Base-by-base conservation (phyloP, 2,797 vertebrate species). In the Falco columbarius region DNA sequence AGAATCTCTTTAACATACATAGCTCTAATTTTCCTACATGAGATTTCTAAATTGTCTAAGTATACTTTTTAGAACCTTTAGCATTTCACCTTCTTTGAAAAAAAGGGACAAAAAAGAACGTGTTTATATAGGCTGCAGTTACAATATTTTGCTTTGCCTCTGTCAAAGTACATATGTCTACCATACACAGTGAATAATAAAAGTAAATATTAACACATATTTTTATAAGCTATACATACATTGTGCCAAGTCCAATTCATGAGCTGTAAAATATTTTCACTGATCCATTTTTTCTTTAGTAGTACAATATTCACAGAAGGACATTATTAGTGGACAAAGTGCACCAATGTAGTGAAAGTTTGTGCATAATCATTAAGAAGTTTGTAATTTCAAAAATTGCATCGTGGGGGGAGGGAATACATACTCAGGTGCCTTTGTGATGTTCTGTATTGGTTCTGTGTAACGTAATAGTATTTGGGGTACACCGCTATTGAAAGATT, bases 221-320 rank as follows among this genome's bases (percentile, higher is more conserved):
- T 44, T 88, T 90, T 65, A 42, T 54, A 40, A 68, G 4, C 12
- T 83, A 26, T 4, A 0, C 19, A 5, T 68, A 23, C 4, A 0
- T 66, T 72, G 14, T 72, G 20, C 44, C 29, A 62, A 30, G 17
- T 87, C 18, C 21, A 54, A 7, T 71, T 91, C 11, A n/a, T 77
- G 27, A 93, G 23, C 16, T 93, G 30, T 61, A 63, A 85, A 95
- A 68, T 81, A 83, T 88, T 88, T 94, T 88, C 61, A 56, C 24
- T 70, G 27, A 20, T 51, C 6, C 3, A 1, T 27, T 73, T 77
- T 83, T 90, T 52, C 29, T 61, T 90, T 23, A 42, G 14, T 65
- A 63, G 4, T 22, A 32, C 11, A 27, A 3, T 68, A 61, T 65
- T 81, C 46, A n/a, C 27, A 51, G 10, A 34, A 91, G 75, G 44